Percentiles rank a stretch among this genome's conserved stretches.
These are phyloP conservation scores for Sphaerodactylus townsendi DNA, from an alignment of 2,113 vertebrate genomes.

Conservation along the genomic window DNA sequence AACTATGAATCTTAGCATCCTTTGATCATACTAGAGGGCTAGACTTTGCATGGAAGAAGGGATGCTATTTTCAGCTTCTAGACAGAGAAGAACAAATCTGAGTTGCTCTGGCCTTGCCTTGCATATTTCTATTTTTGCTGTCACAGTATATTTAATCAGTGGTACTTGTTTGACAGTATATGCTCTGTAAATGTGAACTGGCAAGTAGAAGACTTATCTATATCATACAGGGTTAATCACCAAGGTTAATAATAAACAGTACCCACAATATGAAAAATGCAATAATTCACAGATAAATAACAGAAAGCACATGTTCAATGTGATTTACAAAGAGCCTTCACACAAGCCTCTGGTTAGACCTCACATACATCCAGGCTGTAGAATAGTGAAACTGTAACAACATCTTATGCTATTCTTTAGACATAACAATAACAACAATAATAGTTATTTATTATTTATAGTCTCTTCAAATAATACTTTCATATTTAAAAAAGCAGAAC, in stretches of 20 bases:
- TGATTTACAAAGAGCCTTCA: conserved; percentile 66
- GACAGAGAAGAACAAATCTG: conserved; percentile 21
- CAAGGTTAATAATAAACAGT: conserved; percentile 80
- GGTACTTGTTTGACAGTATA: conserved; percentile 50
- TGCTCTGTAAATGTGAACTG: conserved; percentile 69
- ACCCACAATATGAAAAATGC: conserved; percentile 74
- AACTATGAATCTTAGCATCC: not conserved
- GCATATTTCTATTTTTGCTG: conserved; percentile 47
- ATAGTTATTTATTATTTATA: too few species aligned
- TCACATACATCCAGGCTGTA: conserved; percentile 26
- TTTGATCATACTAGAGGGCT: rapidly evolving
- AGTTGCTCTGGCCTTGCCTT: conserved; percentile 45
- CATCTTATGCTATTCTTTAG: conserved; percentile 36
- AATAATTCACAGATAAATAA: conserved; percentile 63
- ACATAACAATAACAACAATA: not conserved
- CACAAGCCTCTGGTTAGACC: conserved; percentile 62
- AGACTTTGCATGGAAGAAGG: not conserved
- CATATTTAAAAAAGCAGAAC: not conserved
- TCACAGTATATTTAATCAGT: conserved; percentile 73
- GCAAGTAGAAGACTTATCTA: conserved; percentile 71
- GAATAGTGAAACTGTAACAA: conserved; percentile 47
- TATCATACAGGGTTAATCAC: conserved; percentile 76
- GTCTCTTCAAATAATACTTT: not conserved
- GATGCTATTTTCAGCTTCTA: not conserved
- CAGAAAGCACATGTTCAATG: conserved; percentile 65